A percentile compares a stretch with the other conserved stretches of the same genome.
These are phyloP conservation scores for Tachypleus tridentatus DNA, from an alignment of 1,140 invertebrate species.

Conservation along the genomic window DNA sequence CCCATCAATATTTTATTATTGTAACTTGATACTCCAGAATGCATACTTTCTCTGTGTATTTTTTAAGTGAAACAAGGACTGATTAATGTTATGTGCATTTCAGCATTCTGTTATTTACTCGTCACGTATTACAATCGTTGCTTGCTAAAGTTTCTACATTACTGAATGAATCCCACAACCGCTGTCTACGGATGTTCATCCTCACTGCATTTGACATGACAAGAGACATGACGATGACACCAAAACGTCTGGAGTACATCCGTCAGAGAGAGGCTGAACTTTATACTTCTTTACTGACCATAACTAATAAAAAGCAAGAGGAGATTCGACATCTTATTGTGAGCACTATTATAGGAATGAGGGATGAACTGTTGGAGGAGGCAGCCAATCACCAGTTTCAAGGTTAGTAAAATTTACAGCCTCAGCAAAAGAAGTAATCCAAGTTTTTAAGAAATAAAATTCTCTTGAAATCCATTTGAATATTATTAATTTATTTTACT, in stretches of 20 bases:
- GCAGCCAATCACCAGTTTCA: constrained; percentile 47
- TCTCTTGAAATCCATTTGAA: too few relatives aligned
- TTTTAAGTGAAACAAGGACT: too few relatives aligned
- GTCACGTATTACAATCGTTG: constrained; percentile 34
- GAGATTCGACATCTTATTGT: constrained; percentile 64
- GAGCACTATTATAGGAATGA: constrained; percentile 57
- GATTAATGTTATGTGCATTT: constrained; percentile 15
- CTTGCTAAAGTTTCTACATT: constrained; percentile 36
- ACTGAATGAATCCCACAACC: constrained; percentile 50
- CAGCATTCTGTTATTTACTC: constrained; percentile 31
- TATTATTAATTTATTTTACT: too few relatives aligned
- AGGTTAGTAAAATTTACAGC: constrained; percentile 29
- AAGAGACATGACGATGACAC: constrained; percentile 72
- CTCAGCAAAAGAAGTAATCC: too few relatives aligned
- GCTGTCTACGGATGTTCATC: constrained; percentile 65
- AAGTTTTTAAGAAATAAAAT: too few relatives aligned
- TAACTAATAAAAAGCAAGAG: constrained; percentile 62
- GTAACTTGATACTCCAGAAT: too few relatives aligned
- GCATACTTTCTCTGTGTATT: too few relatives aligned
- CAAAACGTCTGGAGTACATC: constrained; percentile 67
- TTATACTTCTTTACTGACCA: constrained; percentile 52
- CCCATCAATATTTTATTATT: too few relatives aligned
- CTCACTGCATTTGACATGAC: constrained; percentile 80
- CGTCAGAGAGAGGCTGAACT: constrained; percentile 63
- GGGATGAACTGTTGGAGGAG: constrained; percentile 46